A percentile compares a stretch with the other conserved stretches of the same genome.
phyloP scores from a whole-genome alignment of 2,113 vertebrate species.

The Eidolon helvum region DNA sequence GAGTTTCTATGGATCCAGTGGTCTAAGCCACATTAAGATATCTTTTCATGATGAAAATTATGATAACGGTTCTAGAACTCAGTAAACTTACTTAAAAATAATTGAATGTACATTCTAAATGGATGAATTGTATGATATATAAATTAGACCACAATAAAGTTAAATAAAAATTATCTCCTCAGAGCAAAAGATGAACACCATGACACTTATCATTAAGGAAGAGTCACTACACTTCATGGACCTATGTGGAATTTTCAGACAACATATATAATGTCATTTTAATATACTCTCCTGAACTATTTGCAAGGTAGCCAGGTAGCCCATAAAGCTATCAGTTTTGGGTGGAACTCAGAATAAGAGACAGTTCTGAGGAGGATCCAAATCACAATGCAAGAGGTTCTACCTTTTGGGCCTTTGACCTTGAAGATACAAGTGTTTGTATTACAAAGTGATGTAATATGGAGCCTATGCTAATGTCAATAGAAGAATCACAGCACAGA shows the following conservation, averaged over 20 bases:
- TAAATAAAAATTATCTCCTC: not conserved
- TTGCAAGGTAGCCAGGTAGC: not conserved
- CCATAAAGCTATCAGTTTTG: not conserved
- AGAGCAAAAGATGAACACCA: not conserved
- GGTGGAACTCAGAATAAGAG: not conserved
- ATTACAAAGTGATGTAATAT: not conserved
- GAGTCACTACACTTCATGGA: not conserved
- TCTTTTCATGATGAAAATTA: not conserved
- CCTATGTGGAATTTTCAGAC: not conserved
- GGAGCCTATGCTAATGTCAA: not conserved
- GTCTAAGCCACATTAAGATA: not conserved
- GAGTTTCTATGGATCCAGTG: not conserved
- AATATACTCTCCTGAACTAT: not conserved
- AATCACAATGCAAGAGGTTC: not conserved
- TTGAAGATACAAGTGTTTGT: not conserved
- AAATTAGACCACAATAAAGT: not conserved
- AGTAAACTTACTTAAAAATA: not conserved
- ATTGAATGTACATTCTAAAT: not conserved
- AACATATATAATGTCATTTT: not conserved
- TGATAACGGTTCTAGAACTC: not conserved
- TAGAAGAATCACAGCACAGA: not conserved
- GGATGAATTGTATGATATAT: not conserved
- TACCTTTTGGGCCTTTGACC: not conserved
- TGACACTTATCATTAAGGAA: not conserved
- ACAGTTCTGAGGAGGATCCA: not conserved